Base-by-base conservation (phyloP, 2,888 invertebrate genomes). In the Adineta ricciae region DNA sequence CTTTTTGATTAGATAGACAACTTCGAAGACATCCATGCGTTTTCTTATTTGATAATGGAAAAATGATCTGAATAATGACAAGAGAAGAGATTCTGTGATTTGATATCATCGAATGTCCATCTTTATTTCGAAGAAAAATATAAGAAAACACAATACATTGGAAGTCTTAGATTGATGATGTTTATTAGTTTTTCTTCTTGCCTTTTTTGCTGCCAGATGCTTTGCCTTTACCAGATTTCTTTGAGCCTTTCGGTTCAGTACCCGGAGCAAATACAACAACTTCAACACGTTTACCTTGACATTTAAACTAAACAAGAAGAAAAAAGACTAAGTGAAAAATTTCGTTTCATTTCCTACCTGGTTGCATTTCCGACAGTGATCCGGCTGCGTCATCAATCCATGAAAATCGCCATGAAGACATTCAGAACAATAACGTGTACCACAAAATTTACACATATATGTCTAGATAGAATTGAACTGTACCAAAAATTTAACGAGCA, bases 371-470 rank as follows among this genome's bases (percentile, higher is more conserved):
- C 88, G 87, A 84, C 90, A 90, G 72, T 87, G 88, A n/a, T 87
- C 88, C 7, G 88, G 52, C 38, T 89, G 89, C 84, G 83, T 83
- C 89, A 89, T 89, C 36, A 86, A 46, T 0, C 89, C 90, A 8
- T 87, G 84, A 86, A 89, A 90, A 32, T 89, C 90, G 0, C 90
- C 90, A 19, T 87, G 86, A 83, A 88, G 86, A 87, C 90, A 90
- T 86, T 89, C 89, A 78, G 87, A 87, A 85, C 90, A 90, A 87
- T 88, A 90, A 56, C 89, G 86, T 2, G 89, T 90, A 41, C 90
- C 90, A 86, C 90, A 90, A 89, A 90, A 90, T 87, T 90, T 90
- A 87, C 90, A 90, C 89, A 89, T 89, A 87, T 89, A 89, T 0
- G 89, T 89, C 90, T 90, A 88, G n/a, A n/a, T n/a, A 86, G 86